Conservation (phyloP, 2,888 invertebrate genomes). For the Meganola albula region DNA sequence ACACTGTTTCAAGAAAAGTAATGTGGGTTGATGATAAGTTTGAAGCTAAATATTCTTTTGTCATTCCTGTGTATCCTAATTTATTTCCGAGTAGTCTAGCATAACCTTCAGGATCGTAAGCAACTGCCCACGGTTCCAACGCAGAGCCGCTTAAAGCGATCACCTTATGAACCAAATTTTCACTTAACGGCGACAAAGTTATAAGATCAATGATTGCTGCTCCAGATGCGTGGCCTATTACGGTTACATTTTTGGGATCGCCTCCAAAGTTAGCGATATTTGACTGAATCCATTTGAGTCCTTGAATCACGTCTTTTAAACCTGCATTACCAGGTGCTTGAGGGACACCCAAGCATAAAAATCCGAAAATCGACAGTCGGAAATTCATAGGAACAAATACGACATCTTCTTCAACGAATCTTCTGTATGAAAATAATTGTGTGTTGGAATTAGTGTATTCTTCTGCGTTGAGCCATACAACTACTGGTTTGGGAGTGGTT, state of each 20-base stretch:
- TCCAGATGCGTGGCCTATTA: constrained; percentile 89
- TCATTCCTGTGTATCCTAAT: constrained; percentile 43
- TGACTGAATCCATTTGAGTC: constrained; percentile 83
- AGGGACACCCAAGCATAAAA: constrained; percentile 77
- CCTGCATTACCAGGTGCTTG: constrained; percentile 90
- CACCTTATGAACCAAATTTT: constrained; percentile 53
- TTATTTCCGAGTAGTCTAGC: constrained; percentile 44
- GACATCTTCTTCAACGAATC: constrained; percentile 80
- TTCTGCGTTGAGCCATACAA: constrained; percentile 61
- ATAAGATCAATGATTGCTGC: constrained; percentile 76
- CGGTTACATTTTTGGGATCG: constrained; percentile 83
- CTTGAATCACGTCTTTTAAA: constrained; percentile 88
- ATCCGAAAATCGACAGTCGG: constrained; percentile 85
- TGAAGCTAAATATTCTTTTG: constrained; percentile 39
- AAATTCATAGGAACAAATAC: constrained; percentile 82
- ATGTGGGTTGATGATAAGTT: constrained; percentile 37
- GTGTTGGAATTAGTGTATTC: constrained; percentile 42
- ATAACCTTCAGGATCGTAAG: constrained; percentile 55
- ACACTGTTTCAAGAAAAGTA: constrained; percentile 31
- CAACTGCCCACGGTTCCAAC: constrained; percentile 60
- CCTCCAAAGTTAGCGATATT: constrained; percentile 69
- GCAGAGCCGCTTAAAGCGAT: constrained; percentile 61
- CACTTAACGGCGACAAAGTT: constrained; percentile 46
- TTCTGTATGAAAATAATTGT: constrained; percentile 60
- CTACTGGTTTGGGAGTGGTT: constrained; percentile 47